Evolutionary conservation across 2,888 invertebrate genomes (phyloP).

Genomic region (Geotrupes spiniger): DNA sequence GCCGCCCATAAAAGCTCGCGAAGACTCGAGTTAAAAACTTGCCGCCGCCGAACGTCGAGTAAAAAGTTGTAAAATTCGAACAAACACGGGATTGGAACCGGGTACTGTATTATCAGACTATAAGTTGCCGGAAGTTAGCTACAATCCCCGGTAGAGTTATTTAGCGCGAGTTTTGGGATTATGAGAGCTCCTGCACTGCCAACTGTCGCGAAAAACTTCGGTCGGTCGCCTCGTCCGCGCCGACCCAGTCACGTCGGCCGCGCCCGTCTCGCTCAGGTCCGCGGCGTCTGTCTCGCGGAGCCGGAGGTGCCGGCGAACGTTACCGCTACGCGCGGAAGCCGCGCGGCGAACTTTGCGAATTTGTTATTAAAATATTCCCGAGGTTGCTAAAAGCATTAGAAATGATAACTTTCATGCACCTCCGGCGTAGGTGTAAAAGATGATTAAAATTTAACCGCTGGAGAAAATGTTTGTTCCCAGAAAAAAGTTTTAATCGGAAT

Average conservation of each 20-base stretch:
- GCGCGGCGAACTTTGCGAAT: constrained; percentile 12
- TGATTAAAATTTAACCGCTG: no score
- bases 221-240: constrained; percentile 1
- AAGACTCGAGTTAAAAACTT: constrained; percentile 14
- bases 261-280: not conserved
- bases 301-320: not conserved
- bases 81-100: constrained; percentile 29
- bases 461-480: no score
- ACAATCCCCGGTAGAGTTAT: constrained; percentile 32
- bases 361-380: constrained; percentile 20
- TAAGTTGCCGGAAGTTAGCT: constrained; percentile 33
- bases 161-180: constrained; percentile 31
- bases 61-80: constrained; percentile 23
- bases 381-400: constrained; percentile 10
- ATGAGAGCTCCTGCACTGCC: constrained; percentile 30
- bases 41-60: constrained; percentile 18
- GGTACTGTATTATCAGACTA: constrained; percentile 33
- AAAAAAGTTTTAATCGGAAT: no score
- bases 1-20: not conserved
- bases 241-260: not conserved
- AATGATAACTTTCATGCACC: constrained; percentile 11
- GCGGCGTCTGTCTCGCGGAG: not conserved
- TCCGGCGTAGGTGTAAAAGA: no score
- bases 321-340: not conserved
- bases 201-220: constrained; percentile 27